A percentile compares a stretch with the other conserved stretches of the same genome.
Evolutionary conservation across 2,113 vertebrate species (phyloP).

Genomic region (Lonchura striata): DNA sequence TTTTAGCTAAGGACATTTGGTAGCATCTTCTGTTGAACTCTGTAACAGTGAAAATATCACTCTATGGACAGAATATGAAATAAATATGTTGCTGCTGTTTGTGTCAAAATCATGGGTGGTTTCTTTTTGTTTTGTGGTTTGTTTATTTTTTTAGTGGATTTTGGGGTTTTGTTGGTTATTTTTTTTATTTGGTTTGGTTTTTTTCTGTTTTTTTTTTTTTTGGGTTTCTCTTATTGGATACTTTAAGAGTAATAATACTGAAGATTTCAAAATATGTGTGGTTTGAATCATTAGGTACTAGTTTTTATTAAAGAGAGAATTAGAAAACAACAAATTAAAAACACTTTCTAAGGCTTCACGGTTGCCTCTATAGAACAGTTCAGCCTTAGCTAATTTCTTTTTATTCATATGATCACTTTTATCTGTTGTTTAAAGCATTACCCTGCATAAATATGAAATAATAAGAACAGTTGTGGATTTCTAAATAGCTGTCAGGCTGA

Average conservation of each 20-base stretch:
- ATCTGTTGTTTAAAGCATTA: not conserved
- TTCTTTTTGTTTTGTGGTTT: not conserved
- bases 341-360: not conserved
- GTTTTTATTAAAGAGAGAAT: not conserved
- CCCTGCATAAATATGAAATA: not conserved
- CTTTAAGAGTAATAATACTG: not conserved
- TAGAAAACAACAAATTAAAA: not conserved
- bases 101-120: not conserved
- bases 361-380: not conserved
- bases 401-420: not conserved
- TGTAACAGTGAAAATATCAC: not conserved
- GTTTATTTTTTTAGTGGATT: not conserved
- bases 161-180: not conserved
- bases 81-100: not conserved
- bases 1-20: conserved; percentile 11
- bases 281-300: not conserved
- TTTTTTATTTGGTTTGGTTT: too few species aligned
- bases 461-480: not conserved
- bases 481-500: not conserved
- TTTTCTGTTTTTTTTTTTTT: not conserved
- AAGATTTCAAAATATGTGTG: not conserved
- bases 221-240: not conserved
- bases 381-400: not conserved
- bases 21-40: conserved; percentile 8
- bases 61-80: not conserved